Conservation (phyloP, 2,113 vertebrate genomes). For the Kryptolebias marmoratus region DNA sequence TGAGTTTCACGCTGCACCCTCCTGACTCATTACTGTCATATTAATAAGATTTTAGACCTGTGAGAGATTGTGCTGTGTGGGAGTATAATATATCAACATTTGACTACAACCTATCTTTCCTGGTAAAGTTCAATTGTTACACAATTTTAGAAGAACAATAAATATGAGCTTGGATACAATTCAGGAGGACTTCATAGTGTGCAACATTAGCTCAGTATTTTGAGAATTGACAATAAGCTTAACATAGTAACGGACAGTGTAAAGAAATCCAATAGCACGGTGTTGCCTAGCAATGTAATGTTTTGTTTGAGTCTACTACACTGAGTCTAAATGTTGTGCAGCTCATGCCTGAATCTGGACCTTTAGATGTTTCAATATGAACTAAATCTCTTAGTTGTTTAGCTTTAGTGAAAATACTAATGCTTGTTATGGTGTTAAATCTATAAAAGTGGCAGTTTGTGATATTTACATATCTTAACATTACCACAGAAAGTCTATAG, state of each 20-base stretch:
- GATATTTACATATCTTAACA: not conserved
- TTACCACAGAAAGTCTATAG: not conserved
- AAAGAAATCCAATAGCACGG: not conserved
- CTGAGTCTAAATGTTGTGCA: not conserved
- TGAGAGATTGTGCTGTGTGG: not conserved
- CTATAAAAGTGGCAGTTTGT: not conserved
- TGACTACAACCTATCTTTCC: not conserved
- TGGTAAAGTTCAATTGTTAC: not conserved
- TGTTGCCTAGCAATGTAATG: not conserved
- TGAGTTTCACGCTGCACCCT: not conserved
- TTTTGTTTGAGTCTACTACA: not conserved
- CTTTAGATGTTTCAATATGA: not conserved
- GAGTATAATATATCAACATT: not conserved
- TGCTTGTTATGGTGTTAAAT: not conserved
- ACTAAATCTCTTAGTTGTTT: not conserved
- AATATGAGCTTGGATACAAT: not conserved
- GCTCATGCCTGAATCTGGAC: not conserved
- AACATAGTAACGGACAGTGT: not conserved
- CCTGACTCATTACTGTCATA: not conserved
- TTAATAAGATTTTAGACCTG: not conserved
- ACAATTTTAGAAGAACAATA: not conserved
- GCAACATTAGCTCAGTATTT: not conserved
- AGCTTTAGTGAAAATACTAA: not conserved
- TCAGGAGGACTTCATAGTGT: not conserved
- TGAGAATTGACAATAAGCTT: not conserved